Conservation (phyloP, 2,797 vertebrate species). For the Rhinophrynus dorsalis region DNA sequence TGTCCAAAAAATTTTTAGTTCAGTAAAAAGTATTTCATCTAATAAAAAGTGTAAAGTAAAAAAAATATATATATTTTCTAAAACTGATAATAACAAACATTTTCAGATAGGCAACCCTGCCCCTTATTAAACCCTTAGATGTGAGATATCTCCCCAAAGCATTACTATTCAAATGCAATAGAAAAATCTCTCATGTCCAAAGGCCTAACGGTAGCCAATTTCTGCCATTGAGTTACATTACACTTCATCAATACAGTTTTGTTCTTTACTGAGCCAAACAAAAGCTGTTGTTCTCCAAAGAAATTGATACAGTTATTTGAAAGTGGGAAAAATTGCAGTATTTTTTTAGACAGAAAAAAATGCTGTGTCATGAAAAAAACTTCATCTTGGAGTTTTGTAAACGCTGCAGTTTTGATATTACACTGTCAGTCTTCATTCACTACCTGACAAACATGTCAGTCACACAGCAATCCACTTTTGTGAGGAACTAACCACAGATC, state of each 20-base stretch:
- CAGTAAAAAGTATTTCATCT: too few relatives aligned
- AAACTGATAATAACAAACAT: too few relatives aligned
- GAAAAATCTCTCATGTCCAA: too few relatives aligned
- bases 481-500: conserved; percentile 69
- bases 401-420: conserved; percentile 71
- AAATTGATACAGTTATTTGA: conserved; percentile 55
- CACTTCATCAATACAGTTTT: background rate
- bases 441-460: conserved; percentile 71
- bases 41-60: too few relatives aligned
- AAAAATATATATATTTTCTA: too few relatives aligned
- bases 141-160: too few relatives aligned
- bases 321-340: conserved; percentile 60
- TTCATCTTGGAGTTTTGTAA: conserved; percentile 59
- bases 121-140: too few relatives aligned
- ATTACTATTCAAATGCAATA: too few relatives aligned
- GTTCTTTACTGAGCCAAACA: conserved; percentile 43
- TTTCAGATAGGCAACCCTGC: too few relatives aligned
- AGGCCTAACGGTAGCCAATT: too few relatives aligned
- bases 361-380: conserved; percentile 71
- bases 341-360: conserved; percentile 65
- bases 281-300: conserved; percentile 36
- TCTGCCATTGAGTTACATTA: too few relatives aligned
- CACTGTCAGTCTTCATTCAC: conserved; percentile 75
- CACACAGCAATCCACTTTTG: conserved; percentile 69
- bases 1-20: too few relatives aligned